phyloP scores from a whole-genome alignment of 2,113 vertebrate species.

The Donacobius atricapilla region DNA sequence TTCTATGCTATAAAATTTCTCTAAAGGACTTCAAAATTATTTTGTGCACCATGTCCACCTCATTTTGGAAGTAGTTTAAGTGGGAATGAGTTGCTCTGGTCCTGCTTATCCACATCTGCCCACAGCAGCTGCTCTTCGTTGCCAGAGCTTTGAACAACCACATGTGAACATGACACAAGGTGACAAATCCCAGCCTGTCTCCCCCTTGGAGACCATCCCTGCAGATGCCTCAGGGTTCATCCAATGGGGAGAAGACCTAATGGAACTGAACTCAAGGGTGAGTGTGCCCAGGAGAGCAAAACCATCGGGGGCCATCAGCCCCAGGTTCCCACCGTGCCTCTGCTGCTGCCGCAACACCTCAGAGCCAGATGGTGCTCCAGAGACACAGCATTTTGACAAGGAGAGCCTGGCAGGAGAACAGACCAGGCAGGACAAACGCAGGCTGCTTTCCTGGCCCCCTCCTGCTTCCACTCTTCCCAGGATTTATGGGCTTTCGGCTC shows the following conservation, averaged over 20 bases:
- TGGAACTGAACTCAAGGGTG: not conserved
- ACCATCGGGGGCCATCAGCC: not conserved
- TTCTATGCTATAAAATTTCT: not conserved
- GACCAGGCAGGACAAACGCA: not conserved
- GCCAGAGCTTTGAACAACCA: not conserved
- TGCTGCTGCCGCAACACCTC: not conserved
- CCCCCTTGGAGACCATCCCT: not conserved
- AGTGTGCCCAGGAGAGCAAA: not conserved
- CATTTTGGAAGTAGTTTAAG: not conserved
- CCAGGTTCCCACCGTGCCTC: accelerated
- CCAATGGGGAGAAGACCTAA: not conserved
- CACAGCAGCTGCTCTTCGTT: not conserved
- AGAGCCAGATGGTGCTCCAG: not conserved
- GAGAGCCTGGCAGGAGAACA: not conserved
- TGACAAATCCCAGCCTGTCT: not conserved
- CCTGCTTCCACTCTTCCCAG: not conserved
- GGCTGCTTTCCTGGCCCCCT: not conserved
- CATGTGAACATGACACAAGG: accelerated
- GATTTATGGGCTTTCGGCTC: not conserved
- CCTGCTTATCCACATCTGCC: not conserved
- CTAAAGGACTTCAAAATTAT: not conserved
- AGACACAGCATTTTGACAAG: not conserved
- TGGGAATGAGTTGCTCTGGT: not conserved
- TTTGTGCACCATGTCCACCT: not conserved
- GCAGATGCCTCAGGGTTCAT: not conserved